A percentile compares a stretch with the other conserved stretches of the same genome.
Evolutionary conservation across 35 echinoderm and acorn worm genomes (phyloP).

Genomic region (Heliocidaris erythrogramma): DNA sequence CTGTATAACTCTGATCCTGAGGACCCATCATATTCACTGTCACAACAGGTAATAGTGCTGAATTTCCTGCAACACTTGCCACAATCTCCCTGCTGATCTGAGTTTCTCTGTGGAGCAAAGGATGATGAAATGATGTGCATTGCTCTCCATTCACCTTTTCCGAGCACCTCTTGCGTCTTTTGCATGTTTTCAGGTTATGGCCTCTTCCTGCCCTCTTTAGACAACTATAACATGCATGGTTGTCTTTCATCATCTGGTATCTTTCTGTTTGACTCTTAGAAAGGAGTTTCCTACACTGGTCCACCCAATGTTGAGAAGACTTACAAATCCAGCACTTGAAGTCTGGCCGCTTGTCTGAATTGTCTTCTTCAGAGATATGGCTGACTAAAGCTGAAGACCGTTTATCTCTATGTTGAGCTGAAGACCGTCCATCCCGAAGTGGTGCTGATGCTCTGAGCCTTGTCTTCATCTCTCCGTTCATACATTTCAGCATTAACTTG

Average conservation of each 20-base stretch:
- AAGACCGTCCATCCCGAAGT: too few species aligned
- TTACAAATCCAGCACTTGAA: slow-evolving; percentile 60
- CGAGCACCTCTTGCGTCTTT: slow-evolving; percentile 38
- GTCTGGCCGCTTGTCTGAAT: not conserved
- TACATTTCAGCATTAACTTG: too few species aligned
- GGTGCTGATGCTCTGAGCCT: too few species aligned
- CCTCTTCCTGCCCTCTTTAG: slow-evolving; percentile 59
- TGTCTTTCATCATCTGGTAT: slow-evolving; percentile 45
- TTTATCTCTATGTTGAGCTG: not conserved
- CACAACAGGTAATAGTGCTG: too few species aligned
- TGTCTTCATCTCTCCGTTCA: too few species aligned
- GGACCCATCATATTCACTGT: too few species aligned
- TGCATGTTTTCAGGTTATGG: slow-evolving; percentile 33
- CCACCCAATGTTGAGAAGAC: slow-evolving; percentile 39
- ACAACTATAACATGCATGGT: slow-evolving; percentile 65
- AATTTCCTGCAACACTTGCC: not conserved
- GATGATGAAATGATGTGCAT: slow-evolving; percentile 51
- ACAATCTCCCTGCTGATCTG: not conserved
- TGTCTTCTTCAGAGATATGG: not conserved
- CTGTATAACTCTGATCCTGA: not conserved
- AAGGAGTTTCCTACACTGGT: slow-evolving; percentile 51
- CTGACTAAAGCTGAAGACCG: slow-evolving; percentile 14
- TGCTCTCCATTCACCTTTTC: slow-evolving; percentile 26
- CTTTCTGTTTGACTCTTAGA: slow-evolving; percentile 27
- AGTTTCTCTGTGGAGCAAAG: slow-evolving; percentile 7